Percentiles rank a stretch among this genome's conserved stretches.
Conservation (phyloP, 2,888 invertebrate species). For the Xiphydria camelus region DNA sequence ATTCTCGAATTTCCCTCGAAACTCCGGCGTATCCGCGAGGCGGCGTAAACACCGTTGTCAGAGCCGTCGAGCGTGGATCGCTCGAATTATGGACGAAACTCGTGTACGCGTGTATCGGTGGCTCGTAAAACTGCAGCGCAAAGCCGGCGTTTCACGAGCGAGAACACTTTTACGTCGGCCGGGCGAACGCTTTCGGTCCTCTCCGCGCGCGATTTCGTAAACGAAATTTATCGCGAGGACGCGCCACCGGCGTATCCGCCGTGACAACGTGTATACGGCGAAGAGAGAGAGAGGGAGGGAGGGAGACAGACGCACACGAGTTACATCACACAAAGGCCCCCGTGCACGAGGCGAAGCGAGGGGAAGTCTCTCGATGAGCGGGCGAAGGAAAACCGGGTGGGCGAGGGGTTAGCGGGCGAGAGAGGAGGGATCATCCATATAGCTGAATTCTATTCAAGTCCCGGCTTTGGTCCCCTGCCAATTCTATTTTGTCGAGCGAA, state of each 20-base stretch:
- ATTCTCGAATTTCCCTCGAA: too few species aligned
- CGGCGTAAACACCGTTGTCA: too few species aligned
- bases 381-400: conserved; percentile 3
- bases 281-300: conserved; percentile 2
- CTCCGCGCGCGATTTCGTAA: neutral
- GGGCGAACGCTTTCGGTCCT: neutral
- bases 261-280: too few species aligned
- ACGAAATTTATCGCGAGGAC: neutral
- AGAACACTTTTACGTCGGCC: neutral
- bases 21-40: too few species aligned
- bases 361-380: neutral
- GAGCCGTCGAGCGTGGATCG: too few species aligned
- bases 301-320: conserved; percentile 8
- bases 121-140: too few species aligned
- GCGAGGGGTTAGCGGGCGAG: conserved; percentile 12
- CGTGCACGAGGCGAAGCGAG: neutral
- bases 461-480: conserved; percentile 49
- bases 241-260: too few species aligned
- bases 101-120: too few species aligned
- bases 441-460: conserved; percentile 53
- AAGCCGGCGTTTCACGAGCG: too few species aligned
- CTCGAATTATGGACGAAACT: too few species aligned
- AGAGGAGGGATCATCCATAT: conserved; percentile 41
- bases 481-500: conserved; percentile 55
- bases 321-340: conserved; percentile 21